These are phyloP conservation scores for Amphiduros pacificus DNA, from an alignment of 2,888 invertebrate genomes.

Conservation along the genomic window DNA sequence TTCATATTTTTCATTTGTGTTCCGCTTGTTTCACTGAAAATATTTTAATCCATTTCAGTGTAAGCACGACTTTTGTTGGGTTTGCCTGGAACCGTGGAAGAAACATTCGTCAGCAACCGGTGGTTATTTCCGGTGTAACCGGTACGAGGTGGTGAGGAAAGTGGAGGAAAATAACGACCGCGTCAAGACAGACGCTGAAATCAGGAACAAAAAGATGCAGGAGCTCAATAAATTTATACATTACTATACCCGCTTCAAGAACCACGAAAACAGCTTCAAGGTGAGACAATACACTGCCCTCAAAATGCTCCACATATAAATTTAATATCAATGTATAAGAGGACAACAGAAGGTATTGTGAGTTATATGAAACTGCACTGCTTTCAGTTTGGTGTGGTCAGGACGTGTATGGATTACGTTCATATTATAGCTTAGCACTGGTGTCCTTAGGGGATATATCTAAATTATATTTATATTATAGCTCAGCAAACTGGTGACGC, in stretches of 20 bases:
- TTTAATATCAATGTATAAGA: too few species aligned
- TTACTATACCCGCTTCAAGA: constrained; percentile 69
- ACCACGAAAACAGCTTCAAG: constrained; percentile 70
- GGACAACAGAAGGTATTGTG: too few species aligned
- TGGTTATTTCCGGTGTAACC: constrained; percentile 70
- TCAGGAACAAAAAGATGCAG: constrained; percentile 66
- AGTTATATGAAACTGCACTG: too few species aligned
- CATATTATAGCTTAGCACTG: too few species aligned
- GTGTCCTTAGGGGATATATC: too few species aligned
- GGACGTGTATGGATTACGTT: too few species aligned
- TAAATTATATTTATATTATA: too few species aligned
- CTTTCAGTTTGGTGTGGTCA: too few species aligned
- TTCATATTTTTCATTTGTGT: not conserved
- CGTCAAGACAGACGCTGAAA: constrained; percentile 66
- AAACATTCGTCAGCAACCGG: constrained; percentile 72
- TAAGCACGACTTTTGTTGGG: constrained; percentile 75
- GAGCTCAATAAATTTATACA: constrained; percentile 70
- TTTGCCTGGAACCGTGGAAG: constrained; percentile 74
- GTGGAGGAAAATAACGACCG: constrained; percentile 67
- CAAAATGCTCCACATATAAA: too few species aligned
- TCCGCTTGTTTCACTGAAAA: not conserved
- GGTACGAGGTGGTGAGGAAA: constrained; percentile 69
- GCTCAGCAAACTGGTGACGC: too few species aligned
- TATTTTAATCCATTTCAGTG: constrained; percentile 66
- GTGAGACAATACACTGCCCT: too few species aligned